Evolutionary conservation across 1,140 invertebrate genomes (phyloP).

Genomic region (Scaptodrosophila lebanonensis): DNA sequence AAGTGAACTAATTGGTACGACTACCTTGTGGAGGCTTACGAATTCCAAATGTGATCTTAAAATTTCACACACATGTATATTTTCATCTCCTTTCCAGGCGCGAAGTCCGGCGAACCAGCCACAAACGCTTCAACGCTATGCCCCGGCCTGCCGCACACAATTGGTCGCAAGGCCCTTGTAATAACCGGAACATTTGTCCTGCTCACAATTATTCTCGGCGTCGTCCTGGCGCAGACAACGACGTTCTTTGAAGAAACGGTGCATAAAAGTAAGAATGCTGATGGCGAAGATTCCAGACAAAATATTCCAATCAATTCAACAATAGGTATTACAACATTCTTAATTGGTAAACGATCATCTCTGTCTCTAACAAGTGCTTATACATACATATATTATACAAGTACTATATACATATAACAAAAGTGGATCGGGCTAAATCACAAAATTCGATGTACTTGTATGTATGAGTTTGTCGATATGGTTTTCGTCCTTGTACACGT

Average conservation of each 20-base stretch:
- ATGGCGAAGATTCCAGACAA: slow-evolving; percentile 73
- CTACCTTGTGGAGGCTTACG: too few species aligned
- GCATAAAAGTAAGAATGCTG: slow-evolving; percentile 73
- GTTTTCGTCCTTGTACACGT: too few species aligned
- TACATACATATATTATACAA: too few species aligned
- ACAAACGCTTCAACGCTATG: slow-evolving; percentile 32
- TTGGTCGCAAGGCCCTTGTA: slow-evolving; percentile 51
- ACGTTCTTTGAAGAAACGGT: slow-evolving; percentile 53
- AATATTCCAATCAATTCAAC: slow-evolving; percentile 77
- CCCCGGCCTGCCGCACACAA: slow-evolving; percentile 45
- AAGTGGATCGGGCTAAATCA: too few species aligned
- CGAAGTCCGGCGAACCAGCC: slow-evolving; percentile 30
- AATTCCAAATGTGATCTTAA: not conserved
- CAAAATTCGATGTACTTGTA: too few species aligned
- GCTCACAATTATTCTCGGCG: slow-evolving; percentile 39
- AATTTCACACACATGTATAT: not conserved
- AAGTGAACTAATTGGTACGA: not conserved
- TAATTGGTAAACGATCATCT: too few species aligned
- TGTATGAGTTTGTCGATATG: too few species aligned
- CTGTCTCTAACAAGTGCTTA: too few species aligned
- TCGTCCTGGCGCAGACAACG: slow-evolving; percentile 45
- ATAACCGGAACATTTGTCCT: slow-evolving; percentile 49
- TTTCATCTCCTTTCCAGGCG: slow-evolving; percentile 19
- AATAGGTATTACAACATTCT: too few species aligned
- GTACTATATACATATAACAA: too few species aligned